phyloP scores from a whole-genome alignment of 2,888 invertebrate genomes.

The Caradrina kadenii region DNA sequence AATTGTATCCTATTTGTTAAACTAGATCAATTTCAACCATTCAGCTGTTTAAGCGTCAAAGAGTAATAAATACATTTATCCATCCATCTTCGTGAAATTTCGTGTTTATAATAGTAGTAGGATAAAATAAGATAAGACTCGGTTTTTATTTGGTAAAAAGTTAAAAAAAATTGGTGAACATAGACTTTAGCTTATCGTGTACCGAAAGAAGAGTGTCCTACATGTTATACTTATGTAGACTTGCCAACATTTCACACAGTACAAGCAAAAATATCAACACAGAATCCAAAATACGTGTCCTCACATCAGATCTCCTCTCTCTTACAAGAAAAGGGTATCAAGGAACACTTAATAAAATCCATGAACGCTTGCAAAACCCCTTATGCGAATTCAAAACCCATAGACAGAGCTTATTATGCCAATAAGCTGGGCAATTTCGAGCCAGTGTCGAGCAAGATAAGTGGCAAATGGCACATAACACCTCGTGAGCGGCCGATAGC shows the following conservation, averaged over 20 bases:
- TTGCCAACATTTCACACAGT: background rate
- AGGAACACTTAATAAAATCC: constrained; percentile 44
- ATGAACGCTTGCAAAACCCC: constrained; percentile 45
- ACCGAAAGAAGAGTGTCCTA: background rate
- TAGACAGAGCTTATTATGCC: constrained; percentile 45
- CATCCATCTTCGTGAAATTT: too few species aligned
- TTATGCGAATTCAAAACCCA: constrained; percentile 43
- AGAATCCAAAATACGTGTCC: constrained; percentile 19
- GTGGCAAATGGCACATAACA: constrained; percentile 50
- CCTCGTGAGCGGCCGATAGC: constrained; percentile 52
- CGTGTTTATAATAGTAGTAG: too few species aligned
- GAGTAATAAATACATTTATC: too few species aligned
- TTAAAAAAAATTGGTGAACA: too few species aligned
- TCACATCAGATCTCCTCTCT: constrained; percentile 22
- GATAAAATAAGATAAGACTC: too few species aligned
- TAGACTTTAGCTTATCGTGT: too few species aligned
- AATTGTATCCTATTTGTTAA: too few species aligned
- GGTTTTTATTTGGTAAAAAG: too few species aligned
- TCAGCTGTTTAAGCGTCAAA: too few species aligned
- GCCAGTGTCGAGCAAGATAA: constrained; percentile 44
- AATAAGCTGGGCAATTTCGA: constrained; percentile 54
- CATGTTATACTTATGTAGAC: background rate
- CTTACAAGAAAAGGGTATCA: constrained; percentile 32
- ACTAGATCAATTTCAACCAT: too few species aligned
- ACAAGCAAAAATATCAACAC: constrained; percentile 25